Evolutionary conservation across 2,797 vertebrate species (phyloP).

Genomic region (Hemitrygon akajei): DNA sequence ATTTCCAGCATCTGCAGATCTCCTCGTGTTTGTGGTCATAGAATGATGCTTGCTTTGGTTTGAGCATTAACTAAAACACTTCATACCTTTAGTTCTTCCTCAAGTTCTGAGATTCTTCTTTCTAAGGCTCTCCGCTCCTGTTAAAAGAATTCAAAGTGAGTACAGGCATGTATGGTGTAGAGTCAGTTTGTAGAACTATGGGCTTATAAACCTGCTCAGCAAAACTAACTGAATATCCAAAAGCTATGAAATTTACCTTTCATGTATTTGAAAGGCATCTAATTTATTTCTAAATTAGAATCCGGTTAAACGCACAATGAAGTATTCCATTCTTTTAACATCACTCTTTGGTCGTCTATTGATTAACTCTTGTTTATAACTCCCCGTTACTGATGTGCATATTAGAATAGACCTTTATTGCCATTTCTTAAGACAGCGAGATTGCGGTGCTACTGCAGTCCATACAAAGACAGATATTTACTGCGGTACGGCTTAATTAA

Average conservation of each 20-base stretch:
- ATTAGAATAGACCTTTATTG: background rate
- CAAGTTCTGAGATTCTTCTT: slow-evolving; percentile 66
- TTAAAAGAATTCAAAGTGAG: background rate
- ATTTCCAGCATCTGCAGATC: too few species aligned
- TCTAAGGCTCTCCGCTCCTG: slow-evolving; percentile 70
- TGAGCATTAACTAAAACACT: background rate
- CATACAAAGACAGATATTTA: too few species aligned
- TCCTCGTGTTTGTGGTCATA: too few species aligned
- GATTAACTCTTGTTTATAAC: background rate
- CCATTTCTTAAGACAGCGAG: too few species aligned
- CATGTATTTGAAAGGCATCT: background rate
- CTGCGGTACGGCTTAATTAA: too few species aligned
- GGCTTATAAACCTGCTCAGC: background rate
- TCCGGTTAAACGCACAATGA: background rate
- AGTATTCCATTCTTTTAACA: background rate
- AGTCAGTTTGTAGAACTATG: background rate
- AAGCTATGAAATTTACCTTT: background rate
- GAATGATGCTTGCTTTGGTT: background rate
- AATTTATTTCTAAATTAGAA: background rate
- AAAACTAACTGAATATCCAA: too few species aligned
- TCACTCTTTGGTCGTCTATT: background rate
- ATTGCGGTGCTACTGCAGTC: too few species aligned
- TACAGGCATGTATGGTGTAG: background rate
- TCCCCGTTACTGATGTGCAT: background rate
- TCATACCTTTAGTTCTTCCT: slow-evolving; percentile 73